Percentiles rank a stretch among this genome's conserved stretches.
Conservation (phyloP, 2,888 invertebrate genomes). For the Campoplex nolae region DNA sequence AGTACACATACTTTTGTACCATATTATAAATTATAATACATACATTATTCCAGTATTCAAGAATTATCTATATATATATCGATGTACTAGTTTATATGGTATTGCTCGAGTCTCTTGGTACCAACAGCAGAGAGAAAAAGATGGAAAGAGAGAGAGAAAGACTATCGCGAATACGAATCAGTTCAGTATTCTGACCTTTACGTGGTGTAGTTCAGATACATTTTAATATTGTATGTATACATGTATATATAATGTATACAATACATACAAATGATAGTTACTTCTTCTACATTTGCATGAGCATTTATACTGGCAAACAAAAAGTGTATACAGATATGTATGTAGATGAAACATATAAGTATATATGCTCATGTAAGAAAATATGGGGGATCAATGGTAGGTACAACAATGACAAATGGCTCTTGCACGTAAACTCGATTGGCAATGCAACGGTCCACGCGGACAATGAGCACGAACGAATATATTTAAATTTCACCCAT, state of each 20-base stretch:
- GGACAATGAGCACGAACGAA: slow-evolving; percentile 58
- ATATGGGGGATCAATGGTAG: slow-evolving; percentile 59
- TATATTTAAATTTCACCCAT: slow-evolving; percentile 33
- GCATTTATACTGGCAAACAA: slow-evolving; percentile 4
- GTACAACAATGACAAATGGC: slow-evolving; percentile 66
- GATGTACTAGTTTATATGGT: slow-evolving; percentile 8
- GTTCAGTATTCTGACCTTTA: slow-evolving; percentile 67
- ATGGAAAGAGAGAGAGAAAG: slow-evolving; percentile 21
- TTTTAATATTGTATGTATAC: slow-evolving; percentile 42
- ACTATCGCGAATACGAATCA: slow-evolving; percentile 64
- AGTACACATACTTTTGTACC: background rate
- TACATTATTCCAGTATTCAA: slow-evolving; percentile 35
- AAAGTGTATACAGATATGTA: background rate
- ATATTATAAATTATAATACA: slow-evolving; percentile 48
- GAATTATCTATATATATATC: background rate
- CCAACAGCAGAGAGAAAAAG: background rate
- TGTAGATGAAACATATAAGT: slow-evolving; percentile 5
- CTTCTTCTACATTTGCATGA: slow-evolving; percentile 22
- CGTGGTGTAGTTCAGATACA: slow-evolving; percentile 55
- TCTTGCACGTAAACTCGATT: slow-evolving; percentile 62
- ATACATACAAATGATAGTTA: slow-evolving; percentile 7
- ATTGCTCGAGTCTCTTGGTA: slow-evolving; percentile 37
- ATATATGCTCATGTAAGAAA: slow-evolving; percentile 5
- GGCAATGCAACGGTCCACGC: slow-evolving; percentile 54
- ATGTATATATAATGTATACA: slow-evolving; percentile 19